These are phyloP conservation scores for Heterocephalus glaber DNA, from an alignment of 2,113 vertebrate species.

Conservation along the genomic window DNA sequence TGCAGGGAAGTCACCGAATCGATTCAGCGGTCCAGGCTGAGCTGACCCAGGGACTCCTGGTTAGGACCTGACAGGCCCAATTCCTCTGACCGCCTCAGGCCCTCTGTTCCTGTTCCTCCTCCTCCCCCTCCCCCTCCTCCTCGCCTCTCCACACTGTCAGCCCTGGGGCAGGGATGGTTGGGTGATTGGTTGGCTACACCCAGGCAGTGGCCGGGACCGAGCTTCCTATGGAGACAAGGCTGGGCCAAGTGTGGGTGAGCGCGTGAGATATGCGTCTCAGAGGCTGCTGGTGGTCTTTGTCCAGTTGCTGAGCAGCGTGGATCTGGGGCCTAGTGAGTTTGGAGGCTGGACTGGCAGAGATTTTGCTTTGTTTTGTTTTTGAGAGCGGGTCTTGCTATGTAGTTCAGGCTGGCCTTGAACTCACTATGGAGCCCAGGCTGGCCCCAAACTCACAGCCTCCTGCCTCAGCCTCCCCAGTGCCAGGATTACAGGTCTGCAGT, in stretches of 20 bases:
- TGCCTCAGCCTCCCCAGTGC: not conserved
- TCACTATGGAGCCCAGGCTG: not conserved
- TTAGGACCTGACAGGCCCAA: too few relatives aligned
- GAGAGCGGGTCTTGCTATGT: not conserved
- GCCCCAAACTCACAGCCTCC: not conserved
- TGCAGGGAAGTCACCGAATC: too few relatives aligned
- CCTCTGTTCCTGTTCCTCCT: too few relatives aligned
- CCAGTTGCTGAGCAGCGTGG: not conserved
- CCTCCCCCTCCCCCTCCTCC: too few relatives aligned
- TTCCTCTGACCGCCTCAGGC: too few relatives aligned
- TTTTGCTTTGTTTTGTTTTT: not conserved
- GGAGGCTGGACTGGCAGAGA: too few relatives aligned
- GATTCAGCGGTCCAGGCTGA: too few relatives aligned
- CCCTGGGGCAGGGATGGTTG: too few relatives aligned
- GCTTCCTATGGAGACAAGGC: not conserved
- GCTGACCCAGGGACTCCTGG: too few relatives aligned
- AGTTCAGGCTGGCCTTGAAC: not conserved
- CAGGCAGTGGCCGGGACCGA: not conserved
- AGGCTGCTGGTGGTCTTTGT: not conserved
- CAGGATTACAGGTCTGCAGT: not conserved
- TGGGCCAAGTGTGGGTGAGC: not conserved
- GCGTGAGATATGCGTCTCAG: not conserved
- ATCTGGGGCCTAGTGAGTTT: not conserved
- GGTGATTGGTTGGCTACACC: not conserved
- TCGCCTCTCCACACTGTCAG: too few relatives aligned